phyloP scores from a whole-genome alignment of 1,140 invertebrate genomes.

The Drosophila pachea region DNA sequence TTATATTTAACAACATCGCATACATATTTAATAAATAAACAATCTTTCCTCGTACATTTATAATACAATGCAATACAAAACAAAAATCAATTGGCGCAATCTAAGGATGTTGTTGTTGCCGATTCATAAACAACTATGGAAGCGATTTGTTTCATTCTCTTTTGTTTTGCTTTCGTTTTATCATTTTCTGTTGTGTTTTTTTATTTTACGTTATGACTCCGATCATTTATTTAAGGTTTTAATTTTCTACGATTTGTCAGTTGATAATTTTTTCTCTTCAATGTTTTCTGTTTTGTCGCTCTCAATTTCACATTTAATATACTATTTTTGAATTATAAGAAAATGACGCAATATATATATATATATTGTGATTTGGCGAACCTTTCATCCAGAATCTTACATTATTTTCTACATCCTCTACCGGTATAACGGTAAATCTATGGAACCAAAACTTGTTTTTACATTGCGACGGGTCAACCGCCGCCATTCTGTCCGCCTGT shows the following conservation, averaged over 20 bases:
- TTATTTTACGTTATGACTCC: conserved; percentile 14
- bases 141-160: conserved; percentile 39
- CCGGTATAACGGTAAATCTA: conserved; percentile 10
- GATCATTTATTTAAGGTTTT: conserved; percentile 31
- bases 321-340: conserved; percentile 30
- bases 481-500: background rate
- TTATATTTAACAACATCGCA: conserved; percentile 74
- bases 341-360: conserved; percentile 32
- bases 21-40: conserved; percentile 64
- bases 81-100: conserved; percentile 38
- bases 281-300: background rate
- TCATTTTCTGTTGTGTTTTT: conserved; percentile 17
- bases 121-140: conserved; percentile 61
- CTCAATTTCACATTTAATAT: background rate
- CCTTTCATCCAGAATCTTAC: conserved; percentile 7
- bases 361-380: conserved; percentile 53
- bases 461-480: conserved; percentile 25
- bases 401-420: conserved; percentile 4
- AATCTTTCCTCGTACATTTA: conserved; percentile 54
- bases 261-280: conserved; percentile 21
- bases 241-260: conserved; percentile 52
- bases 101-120: conserved; percentile 30
- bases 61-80: conserved; percentile 49
- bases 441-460: conserved; percentile 17
- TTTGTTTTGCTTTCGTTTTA: conserved; percentile 18